Conservation (phyloP, 2,797 vertebrate genomes). For the Myiotriccus ornatus region DNA sequence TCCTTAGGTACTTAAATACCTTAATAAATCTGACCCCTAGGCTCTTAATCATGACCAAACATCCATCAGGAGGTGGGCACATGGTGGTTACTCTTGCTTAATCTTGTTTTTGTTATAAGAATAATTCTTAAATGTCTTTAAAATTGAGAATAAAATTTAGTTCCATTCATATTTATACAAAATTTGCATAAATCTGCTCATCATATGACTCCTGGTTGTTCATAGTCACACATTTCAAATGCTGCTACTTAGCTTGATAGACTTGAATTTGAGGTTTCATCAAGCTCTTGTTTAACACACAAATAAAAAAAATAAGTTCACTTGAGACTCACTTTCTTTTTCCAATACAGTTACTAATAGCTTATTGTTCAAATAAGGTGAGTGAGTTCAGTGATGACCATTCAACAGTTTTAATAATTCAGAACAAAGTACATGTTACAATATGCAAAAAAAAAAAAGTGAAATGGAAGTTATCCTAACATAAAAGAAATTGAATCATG, state of each 20-base stretch:
- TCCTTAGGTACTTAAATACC: not conserved
- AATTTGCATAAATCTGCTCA: not conserved
- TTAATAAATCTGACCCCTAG: not conserved
- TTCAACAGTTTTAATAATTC: not conserved
- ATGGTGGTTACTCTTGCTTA: not conserved
- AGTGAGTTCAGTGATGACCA: not conserved
- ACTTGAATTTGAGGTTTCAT: not conserved
- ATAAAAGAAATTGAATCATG: not conserved
- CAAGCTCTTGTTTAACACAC: not conserved
- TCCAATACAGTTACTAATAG: not conserved
- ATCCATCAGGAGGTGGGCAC: not conserved
- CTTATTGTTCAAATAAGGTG: not conserved
- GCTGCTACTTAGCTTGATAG: not conserved
- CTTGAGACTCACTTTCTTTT: not conserved
- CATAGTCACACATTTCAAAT: not conserved
- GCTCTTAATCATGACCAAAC: not conserved
- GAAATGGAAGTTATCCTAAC: not conserved
- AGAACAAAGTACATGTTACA: not conserved
- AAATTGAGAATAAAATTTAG: not conserved
- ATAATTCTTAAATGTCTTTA: not conserved
- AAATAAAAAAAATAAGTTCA: not conserved
- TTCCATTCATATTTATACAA: not conserved
- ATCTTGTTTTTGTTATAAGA: not conserved
- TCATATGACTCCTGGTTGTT: not conserved
- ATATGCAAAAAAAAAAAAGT: not conserved